These are phyloP conservation scores for Drosophila austrosaltans DNA, from an alignment of 2,888 invertebrate genomes.

Conservation along the genomic window DNA sequence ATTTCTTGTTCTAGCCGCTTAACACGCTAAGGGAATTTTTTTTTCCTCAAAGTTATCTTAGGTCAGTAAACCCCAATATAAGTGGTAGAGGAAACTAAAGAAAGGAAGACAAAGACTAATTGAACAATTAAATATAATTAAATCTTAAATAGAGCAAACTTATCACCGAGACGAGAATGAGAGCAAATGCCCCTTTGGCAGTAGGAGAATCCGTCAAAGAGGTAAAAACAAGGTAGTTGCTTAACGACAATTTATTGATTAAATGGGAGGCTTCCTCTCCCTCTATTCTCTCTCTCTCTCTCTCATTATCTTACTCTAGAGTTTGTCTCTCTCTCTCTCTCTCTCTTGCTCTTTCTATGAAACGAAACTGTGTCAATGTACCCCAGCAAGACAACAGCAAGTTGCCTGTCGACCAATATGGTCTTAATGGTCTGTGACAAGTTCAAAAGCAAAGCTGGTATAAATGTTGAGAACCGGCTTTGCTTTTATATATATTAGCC, in stretches of 20 bases:
- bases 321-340: not conserved
- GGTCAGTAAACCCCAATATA: conserved; percentile 56
- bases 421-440: conserved; percentile 73
- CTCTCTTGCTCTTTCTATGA: conserved; percentile 3
- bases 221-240: conserved; percentile 38
- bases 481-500: conserved; percentile 9
- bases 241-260: conserved; percentile 58
- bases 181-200: conserved; percentile 46
- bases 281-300: not conserved
- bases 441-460: conserved; percentile 54
- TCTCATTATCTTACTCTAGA: conserved; percentile 9
- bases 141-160: conserved; percentile 57
- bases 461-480: conserved; percentile 4
- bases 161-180: conserved; percentile 31
- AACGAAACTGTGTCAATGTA: conserved; percentile 72
- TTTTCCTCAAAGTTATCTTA: conserved; percentile 29
- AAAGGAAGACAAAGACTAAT: conserved; percentile 45
- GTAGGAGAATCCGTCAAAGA: conserved; percentile 46
- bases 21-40: conserved; percentile 55
- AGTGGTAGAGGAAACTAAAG: not conserved
- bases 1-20: conserved; percentile 46
- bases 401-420: conserved; percentile 63
- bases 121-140: conserved; percentile 68
- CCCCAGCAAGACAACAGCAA: conserved; percentile 66
- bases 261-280: conserved; percentile 41